Percentiles rank a stretch among this genome's conserved stretches.
phyloP scores from a whole-genome alignment of 2,888 invertebrate species.

The Sminthurinus aureus region DNA sequence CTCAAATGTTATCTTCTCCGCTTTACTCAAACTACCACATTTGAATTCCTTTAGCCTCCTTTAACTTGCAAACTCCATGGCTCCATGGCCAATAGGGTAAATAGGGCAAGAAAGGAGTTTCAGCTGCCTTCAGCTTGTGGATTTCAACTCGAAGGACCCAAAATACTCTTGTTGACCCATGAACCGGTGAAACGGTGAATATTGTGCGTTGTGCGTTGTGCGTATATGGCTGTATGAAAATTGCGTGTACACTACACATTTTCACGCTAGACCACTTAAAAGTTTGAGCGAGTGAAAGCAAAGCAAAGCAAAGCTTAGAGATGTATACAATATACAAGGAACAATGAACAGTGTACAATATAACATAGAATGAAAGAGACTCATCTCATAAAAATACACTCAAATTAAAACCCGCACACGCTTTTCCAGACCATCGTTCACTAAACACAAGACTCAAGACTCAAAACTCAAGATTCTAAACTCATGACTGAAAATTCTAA shows the following conservation, averaged over 20 bases:
- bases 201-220: too few species aligned
- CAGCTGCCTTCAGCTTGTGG: too few species aligned
- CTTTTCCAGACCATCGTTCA: conserved; percentile 41
- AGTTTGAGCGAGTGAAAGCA: too few species aligned
- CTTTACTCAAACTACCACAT: neutral
- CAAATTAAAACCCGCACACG: conserved; percentile 45
- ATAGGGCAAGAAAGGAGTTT: too few species aligned
- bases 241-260: neutral
- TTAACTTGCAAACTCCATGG: neutral
- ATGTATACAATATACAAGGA: too few species aligned
- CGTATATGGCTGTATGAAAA: neutral
- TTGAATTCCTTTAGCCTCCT: neutral
- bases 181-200: too few species aligned
- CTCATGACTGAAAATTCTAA: conserved; percentile 4
- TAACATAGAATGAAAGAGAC: neutral
- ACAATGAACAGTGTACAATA: too few species aligned
- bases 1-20: neutral
- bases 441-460: conserved; percentile 21
- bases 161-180: too few species aligned
- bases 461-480: neutral
- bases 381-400: conserved; percentile 41
- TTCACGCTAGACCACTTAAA: neutral
- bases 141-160: too few species aligned
- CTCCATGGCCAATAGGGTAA: too few species aligned
- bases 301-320: too few species aligned